phyloP scores from a whole-genome alignment of 2,797 vertebrate genomes.

The Perodicticus potto region DNA sequence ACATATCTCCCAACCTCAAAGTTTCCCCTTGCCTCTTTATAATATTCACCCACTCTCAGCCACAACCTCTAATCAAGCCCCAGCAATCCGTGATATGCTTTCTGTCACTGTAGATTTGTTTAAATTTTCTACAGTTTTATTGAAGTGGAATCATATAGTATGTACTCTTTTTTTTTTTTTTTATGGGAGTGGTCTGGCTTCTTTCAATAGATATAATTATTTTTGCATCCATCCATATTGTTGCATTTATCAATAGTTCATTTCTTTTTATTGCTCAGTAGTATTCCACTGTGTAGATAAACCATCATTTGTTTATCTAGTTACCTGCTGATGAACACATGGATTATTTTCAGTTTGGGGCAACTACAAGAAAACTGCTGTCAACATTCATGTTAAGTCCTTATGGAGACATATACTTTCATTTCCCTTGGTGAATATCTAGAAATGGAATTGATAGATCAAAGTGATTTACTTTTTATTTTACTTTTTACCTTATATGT shows the following conservation, averaged over 20 bases:
- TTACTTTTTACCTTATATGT: neutral
- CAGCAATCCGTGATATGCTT: neutral
- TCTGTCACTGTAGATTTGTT: slow-evolving; percentile 30
- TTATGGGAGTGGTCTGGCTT: neutral
- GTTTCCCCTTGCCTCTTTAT: neutral
- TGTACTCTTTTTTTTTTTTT: neutral
- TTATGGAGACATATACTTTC: neutral
- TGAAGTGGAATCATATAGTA: neutral
- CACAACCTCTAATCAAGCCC: neutral
- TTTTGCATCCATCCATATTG: slow-evolving; percentile 1
- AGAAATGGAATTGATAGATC: neutral
- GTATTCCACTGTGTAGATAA: neutral
- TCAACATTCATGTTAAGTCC: neutral
- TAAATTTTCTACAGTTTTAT: slow-evolving; percentile 18
- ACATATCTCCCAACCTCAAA: neutral
- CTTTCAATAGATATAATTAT: neutral
- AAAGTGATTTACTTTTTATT: neutral
- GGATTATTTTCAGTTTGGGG: slow-evolving; percentile 7
- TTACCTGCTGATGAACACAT: neutral
- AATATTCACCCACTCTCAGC: neutral
- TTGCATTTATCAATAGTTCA: neutral
- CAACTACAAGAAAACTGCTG: neutral
- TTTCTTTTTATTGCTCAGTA: slow-evolving; percentile 21
- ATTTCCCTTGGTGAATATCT: neutral
- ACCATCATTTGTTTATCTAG: neutral